phyloP scores from a whole-genome alignment of 2,113 vertebrate genomes.

The Strigops habroptila region DNA sequence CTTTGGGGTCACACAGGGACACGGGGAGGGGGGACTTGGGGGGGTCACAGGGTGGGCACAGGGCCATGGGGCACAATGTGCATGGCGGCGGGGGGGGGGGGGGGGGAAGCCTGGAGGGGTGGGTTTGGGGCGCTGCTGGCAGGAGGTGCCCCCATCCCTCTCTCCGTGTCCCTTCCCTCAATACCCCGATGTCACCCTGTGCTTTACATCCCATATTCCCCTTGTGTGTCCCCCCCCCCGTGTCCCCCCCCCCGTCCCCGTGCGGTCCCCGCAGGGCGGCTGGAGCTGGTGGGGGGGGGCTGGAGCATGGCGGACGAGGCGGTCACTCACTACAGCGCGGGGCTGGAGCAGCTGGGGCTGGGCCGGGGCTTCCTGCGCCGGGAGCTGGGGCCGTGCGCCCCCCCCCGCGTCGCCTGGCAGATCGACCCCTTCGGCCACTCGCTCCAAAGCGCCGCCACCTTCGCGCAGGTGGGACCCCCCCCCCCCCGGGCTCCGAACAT shows the following conservation, averaged over 20 bases:
- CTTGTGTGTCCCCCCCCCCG: too few relatives aligned
- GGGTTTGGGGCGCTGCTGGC: neutral
- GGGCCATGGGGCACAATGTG: too few relatives aligned
- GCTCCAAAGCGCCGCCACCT: slow-evolving; percentile 88
- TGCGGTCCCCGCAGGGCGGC: slow-evolving; percentile 71
- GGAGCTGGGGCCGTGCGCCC: slow-evolving; percentile 79
- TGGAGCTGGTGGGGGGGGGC: slow-evolving; percentile 90
- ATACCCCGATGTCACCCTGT: too few relatives aligned
- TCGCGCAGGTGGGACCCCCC: slow-evolving; percentile 85
- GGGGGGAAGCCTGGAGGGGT: too few relatives aligned
- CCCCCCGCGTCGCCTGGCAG: slow-evolving; percentile 89
- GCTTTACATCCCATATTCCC: too few relatives aligned
- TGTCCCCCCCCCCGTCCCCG: neutral
- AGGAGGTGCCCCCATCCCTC: too few relatives aligned
- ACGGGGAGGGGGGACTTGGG: too few relatives aligned
- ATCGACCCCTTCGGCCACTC: slow-evolving; percentile 93
- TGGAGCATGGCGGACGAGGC: slow-evolving; percentile 95
- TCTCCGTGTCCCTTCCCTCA: too few relatives aligned
- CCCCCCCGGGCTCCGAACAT: too few relatives aligned
- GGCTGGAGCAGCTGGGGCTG: slow-evolving; percentile 89
- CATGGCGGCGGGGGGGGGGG: too few relatives aligned
- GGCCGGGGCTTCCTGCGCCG: slow-evolving; percentile 84
- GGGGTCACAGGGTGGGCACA: too few relatives aligned
- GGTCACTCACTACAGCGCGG: slow-evolving; percentile 80
- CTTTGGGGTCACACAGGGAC: too few relatives aligned